These are phyloP conservation scores for Catagonus wagneri DNA, from an alignment of 2,113 vertebrate species.

Conservation along the genomic window DNA sequence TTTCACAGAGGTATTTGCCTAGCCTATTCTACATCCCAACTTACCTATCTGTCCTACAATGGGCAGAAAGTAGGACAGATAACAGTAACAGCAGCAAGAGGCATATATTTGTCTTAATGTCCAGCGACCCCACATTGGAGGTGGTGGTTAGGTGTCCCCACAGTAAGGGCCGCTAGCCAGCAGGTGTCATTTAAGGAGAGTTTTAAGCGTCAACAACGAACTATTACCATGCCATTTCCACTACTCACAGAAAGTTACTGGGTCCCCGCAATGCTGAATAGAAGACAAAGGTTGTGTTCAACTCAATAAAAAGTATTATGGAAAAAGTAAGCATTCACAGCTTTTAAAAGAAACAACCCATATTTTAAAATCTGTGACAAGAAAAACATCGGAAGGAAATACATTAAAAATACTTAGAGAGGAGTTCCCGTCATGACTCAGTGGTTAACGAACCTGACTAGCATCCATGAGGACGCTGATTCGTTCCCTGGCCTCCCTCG, in stretches of 20 bases:
- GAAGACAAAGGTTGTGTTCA: not conserved
- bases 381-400: not conserved
- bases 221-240: not conserved
- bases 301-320: not conserved
- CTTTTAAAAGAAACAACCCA: not conserved
- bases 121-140: not conserved
- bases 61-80: not conserved
- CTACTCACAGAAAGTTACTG: not conserved
- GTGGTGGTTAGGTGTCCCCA: not conserved
- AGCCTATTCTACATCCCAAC: not conserved
- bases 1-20: not conserved
- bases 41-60: not conserved
- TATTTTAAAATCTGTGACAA: not conserved
- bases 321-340: not conserved
- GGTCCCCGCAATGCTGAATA: not conserved
- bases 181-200: not conserved
- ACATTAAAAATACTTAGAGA: not conserved
- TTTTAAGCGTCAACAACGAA: slow-evolving; percentile 1
- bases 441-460: too few relatives aligned
- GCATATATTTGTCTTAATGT: not conserved
- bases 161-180: not conserved
- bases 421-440: too few relatives aligned
- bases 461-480: too few relatives aligned
- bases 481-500: too few relatives aligned
- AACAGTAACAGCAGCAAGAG: not conserved